These are phyloP conservation scores for Anhinga anhinga DNA, from an alignment of 2,113 vertebrate species.

Conservation along the genomic window DNA sequence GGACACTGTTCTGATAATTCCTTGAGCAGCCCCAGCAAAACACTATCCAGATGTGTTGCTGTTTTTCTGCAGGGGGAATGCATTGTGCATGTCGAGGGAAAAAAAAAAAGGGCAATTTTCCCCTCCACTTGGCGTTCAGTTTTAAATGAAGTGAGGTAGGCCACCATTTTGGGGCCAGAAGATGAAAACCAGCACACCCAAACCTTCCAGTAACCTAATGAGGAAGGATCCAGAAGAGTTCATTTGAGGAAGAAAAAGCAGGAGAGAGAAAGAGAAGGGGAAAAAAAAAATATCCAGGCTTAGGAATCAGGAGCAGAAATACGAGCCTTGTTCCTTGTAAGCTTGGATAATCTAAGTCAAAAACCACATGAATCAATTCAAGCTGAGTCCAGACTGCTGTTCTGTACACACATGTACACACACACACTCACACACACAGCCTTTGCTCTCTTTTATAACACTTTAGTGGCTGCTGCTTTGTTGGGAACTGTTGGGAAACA, in stretches of 20 bases:
- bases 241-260: not conserved
- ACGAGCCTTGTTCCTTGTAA: constrained; percentile 22
- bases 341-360: constrained; percentile 50
- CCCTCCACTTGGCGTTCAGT: not conserved
- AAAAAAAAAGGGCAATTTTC: not conserved
- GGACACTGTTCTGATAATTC: constrained; percentile 48
- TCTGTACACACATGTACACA: not conserved
- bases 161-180: not conserved
- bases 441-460: not conserved
- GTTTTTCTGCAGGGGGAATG: constrained; percentile 32
- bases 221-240: not conserved
- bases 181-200: constrained; percentile 12
- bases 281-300: not conserved
- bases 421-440: not conserved
- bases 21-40: constrained; percentile 41
- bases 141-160: constrained; percentile 36
- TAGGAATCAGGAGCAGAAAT: constrained; percentile 7
- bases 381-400: not conserved
- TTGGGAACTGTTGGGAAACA: not conserved
- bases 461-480: not conserved
- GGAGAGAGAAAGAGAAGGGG: not conserved
- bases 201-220: not conserved
- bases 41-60: constrained; percentile 61
- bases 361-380: constrained; percentile 15
- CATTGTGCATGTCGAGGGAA: not conserved